Evolutionary conservation across 2,888 invertebrate species (phyloP).

Genomic region (Perdita meconis): DNA sequence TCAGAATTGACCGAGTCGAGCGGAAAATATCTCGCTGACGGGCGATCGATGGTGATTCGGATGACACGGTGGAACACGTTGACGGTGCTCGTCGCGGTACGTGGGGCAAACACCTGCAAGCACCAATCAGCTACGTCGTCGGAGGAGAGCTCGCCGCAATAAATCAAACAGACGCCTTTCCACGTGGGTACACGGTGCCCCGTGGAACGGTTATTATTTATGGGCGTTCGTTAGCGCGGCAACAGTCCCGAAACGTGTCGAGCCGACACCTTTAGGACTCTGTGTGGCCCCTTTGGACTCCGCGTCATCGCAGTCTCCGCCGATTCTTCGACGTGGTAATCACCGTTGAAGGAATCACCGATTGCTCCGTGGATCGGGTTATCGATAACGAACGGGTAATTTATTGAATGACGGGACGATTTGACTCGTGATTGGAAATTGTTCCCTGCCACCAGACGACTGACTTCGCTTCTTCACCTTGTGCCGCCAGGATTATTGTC

Average conservation of each 20-base stretch:
- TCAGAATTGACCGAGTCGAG: neutral
- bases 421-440: slow-evolving; percentile 55
- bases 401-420: slow-evolving; percentile 46
- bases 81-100: slow-evolving; percentile 56
- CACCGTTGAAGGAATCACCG: slow-evolving; percentile 55
- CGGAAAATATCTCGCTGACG: slow-evolving; percentile 26
- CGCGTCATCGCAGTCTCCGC: slow-evolving; percentile 60
- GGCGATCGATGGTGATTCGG: slow-evolving; percentile 53
- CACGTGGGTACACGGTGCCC: slow-evolving; percentile 60
- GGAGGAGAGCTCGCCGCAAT: slow-evolving; percentile 64
- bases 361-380: slow-evolving; percentile 46
- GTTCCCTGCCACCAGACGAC: slow-evolving; percentile 15
- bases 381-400: slow-evolving; percentile 58
- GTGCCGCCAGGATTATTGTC: slow-evolving; percentile 5
- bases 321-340: slow-evolving; percentile 48
- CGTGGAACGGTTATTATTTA: slow-evolving; percentile 75
- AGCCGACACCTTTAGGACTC: slow-evolving; percentile 63
- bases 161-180: slow-evolving; percentile 76
- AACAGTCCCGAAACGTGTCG: slow-evolving; percentile 72
- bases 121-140: slow-evolving; percentile 75
- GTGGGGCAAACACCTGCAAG: slow-evolving; percentile 71
- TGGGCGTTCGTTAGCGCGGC: slow-evolving; percentile 77
- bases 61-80: slow-evolving; percentile 49
- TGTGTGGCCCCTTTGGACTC: slow-evolving; percentile 66
- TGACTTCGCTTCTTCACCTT: neutral